Evolutionary conservation across 30 jellyfish, hydroid and myxozoan species (phyloP).

Genomic region (Catostylus mosaicus): DNA sequence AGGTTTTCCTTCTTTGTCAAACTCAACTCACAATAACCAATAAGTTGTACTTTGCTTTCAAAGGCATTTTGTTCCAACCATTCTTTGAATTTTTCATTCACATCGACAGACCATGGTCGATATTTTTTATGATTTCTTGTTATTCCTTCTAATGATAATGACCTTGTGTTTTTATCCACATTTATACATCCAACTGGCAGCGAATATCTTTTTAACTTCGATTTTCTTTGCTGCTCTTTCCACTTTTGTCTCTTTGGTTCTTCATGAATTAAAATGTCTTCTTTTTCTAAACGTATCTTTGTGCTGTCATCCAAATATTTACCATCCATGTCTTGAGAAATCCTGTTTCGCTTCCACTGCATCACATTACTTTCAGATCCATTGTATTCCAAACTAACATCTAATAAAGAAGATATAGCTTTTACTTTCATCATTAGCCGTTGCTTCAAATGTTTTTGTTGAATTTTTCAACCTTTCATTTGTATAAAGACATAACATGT

Average conservation of each 20-base stretch:
- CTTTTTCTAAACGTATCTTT: neutral
- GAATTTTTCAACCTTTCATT: no score
- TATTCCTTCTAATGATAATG: slow-evolving; percentile 26
- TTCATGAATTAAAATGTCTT: neutral
- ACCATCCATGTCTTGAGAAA: neutral
- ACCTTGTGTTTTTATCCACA: slow-evolving; percentile 1
- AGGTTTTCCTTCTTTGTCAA: neutral
- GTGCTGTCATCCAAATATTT: neutral
- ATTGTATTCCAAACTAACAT: neutral
- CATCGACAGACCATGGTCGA: slow-evolving; percentile 54
- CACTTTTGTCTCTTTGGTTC: neutral
- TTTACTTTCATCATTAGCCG: no score
- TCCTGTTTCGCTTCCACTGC: slow-evolving; percentile 22
- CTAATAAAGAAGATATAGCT: neutral
- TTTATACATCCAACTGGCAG: slow-evolving; percentile 25
- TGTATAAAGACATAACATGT: no score
- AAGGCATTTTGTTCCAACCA: slow-evolving; percentile 32
- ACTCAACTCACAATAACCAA: neutral
- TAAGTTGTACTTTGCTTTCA: slow-evolving; percentile 27
- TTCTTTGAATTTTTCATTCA: slow-evolving; percentile 8
- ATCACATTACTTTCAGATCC: neutral
- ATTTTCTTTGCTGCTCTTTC: neutral
- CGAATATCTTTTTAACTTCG: slow-evolving; percentile 21
- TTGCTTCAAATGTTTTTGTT: no score
- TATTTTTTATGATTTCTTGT: slow-evolving; percentile 33